phyloP scores from a whole-genome alignment of 2,797 vertebrate species.

The Chrosomus eos region DNA sequence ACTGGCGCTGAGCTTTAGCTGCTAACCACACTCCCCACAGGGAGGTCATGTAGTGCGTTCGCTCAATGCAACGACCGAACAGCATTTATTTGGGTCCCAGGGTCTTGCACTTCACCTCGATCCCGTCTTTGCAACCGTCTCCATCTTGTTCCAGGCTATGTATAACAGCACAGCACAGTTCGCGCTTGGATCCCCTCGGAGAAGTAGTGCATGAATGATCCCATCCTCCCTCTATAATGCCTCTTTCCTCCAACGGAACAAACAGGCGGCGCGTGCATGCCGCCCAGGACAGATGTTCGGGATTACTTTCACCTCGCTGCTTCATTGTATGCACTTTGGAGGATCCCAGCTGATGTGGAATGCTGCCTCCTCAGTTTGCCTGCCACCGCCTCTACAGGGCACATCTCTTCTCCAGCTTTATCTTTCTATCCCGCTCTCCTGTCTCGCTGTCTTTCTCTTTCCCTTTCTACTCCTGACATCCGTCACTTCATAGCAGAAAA shows the following conservation, averaged over 20 bases:
- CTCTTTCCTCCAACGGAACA: slow-evolving; percentile 74
- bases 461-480: slow-evolving; percentile 45
- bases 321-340: slow-evolving; percentile 80
- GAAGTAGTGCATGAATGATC: slow-evolving; percentile 78
- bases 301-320: slow-evolving; percentile 84
- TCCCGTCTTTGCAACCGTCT: slow-evolving; percentile 2
- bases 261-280: slow-evolving; percentile 77
- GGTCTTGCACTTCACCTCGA: slow-evolving; percentile 16
- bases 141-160: slow-evolving; percentile 25
- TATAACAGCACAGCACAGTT: slow-evolving; percentile 31
- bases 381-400: slow-evolving; percentile 67
- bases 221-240: slow-evolving; percentile 45
- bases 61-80: not conserved
- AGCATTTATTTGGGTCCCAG: slow-evolving; percentile 17
- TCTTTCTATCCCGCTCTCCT: slow-evolving; percentile 61
- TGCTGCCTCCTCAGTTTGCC: slow-evolving; percentile 73
- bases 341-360: slow-evolving; percentile 80
- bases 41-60: not conserved
- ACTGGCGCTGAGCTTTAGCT: not conserved
- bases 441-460: slow-evolving; percentile 22
- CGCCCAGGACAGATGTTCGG: slow-evolving; percentile 82
- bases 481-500: slow-evolving; percentile 41
- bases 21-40: not conserved
- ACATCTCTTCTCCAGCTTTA: slow-evolving; percentile 59
- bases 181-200: slow-evolving; percentile 58